Conservation (phyloP, 2,113 vertebrate species). For the Cyprinodon tularosa region DNA sequence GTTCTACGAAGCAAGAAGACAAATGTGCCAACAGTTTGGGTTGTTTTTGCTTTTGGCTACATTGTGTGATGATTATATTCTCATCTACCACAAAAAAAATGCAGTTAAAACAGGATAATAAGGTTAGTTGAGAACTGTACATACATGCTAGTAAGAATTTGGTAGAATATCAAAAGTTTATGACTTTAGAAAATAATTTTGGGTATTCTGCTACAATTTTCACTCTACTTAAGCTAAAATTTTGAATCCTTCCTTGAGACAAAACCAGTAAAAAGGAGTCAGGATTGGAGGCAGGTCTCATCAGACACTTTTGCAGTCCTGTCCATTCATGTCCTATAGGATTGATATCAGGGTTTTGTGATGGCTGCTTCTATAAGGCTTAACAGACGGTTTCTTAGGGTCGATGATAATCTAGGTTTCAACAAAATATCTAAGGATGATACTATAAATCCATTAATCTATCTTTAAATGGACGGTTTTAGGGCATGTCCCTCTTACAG, state of each 20-base stretch:
- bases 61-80: neutral
- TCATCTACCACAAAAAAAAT: neutral
- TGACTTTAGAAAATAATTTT: neutral
- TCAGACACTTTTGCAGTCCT: neutral
- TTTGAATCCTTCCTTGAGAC: neutral
- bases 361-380: too few species aligned
- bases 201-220: too few species aligned
- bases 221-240: too few species aligned
- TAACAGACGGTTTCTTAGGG: too few species aligned
- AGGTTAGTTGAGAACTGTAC: neutral
- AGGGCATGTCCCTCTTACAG: neutral
- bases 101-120: neutral
- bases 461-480: neutral
- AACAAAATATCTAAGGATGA: neutral
- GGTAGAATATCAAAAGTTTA: neutral
- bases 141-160: neutral
- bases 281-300: too few species aligned
- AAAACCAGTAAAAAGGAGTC: too few species aligned
- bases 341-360: too few species aligned
- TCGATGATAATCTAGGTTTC: neutral
- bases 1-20: constrained; percentile 5
- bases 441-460: neutral
- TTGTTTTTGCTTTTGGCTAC: neutral
- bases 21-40: neutral
- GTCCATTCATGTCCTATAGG: neutral